These are phyloP conservation scores for Eupithecia centaureata DNA, from an alignment of 2,888 invertebrate genomes.

Conservation along the genomic window DNA sequence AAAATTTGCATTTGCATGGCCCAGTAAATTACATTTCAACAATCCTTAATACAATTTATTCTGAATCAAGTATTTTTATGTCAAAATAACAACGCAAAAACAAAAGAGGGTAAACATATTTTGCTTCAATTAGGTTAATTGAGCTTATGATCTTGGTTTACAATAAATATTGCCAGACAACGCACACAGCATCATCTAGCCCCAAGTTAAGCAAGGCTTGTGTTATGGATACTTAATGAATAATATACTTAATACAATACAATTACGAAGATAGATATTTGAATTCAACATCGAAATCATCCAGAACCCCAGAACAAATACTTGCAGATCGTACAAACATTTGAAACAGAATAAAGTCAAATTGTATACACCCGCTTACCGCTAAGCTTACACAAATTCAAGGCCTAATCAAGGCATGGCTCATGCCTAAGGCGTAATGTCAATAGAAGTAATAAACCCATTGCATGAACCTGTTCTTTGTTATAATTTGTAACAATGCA, in stretches of 20 bases:
- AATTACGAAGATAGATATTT: too few relatives aligned
- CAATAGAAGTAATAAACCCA: constrained; percentile 29
- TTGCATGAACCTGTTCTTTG: constrained; percentile 30
- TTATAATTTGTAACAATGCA: constrained; percentile 32
- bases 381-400: constrained; percentile 12
- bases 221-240: too few relatives aligned
- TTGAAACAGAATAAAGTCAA: background rate
- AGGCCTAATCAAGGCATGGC: constrained; percentile 11
- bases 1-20: too few relatives aligned
- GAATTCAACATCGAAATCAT: too few relatives aligned
- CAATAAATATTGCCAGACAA: too few relatives aligned
- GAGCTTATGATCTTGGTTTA: background rate
- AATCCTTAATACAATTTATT: too few relatives aligned
- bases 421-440: constrained; percentile 21
- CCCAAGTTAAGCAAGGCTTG: too few relatives aligned
- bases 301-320: too few relatives aligned
- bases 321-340: too few relatives aligned
- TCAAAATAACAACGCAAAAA: background rate
- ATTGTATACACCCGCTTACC: background rate
- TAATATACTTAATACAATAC: too few relatives aligned
- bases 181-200: too few relatives aligned
- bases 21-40: too few relatives aligned
- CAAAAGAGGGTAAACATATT: background rate
- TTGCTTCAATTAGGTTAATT: background rate
- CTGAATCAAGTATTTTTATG: background rate